Conservation (phyloP, 2,888 invertebrate species). For the Yponomeuta cagnagella region DNA sequence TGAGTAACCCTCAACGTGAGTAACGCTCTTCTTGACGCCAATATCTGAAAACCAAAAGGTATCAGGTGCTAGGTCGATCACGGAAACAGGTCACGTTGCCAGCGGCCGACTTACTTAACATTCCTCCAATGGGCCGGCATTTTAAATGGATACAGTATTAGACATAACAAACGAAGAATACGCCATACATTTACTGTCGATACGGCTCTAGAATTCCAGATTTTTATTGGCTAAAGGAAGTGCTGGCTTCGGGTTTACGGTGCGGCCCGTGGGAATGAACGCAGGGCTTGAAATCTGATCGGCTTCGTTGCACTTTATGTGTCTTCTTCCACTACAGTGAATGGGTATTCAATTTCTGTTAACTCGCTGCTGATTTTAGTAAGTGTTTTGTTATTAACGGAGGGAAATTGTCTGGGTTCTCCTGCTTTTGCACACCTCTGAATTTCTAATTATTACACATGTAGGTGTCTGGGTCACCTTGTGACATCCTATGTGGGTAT, state of each 20-base stretch:
- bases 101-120: conserved; percentile 58
- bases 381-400: not conserved
- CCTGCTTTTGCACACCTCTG: too few species aligned
- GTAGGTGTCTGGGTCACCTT: too few species aligned
- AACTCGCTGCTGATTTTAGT: not conserved
- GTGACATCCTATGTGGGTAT: too few species aligned
- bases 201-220: conserved; percentile 30
- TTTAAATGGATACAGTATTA: conserved; percentile 56
- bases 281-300: not conserved
- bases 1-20: too few species aligned
- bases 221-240: conserved; percentile 9
- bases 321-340: conserved; percentile 1
- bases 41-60: not conserved
- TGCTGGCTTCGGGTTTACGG: not conserved
- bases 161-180: conserved; percentile 34
- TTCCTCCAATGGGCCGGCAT: conserved; percentile 56
- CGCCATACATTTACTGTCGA: conserved; percentile 34
- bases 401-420: too few species aligned
- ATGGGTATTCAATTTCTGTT: not conserved
- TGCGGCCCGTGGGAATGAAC: not conserved
- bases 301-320: not conserved
- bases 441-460: too few species aligned
- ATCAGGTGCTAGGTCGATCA: conserved; percentile 10
- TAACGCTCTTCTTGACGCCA: too few species aligned
- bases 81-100: conserved; percentile 47